Evolutionary conservation across 2,113 vertebrate genomes (phyloP).

Genomic region (Craseonycteris thonglongyai): DNA sequence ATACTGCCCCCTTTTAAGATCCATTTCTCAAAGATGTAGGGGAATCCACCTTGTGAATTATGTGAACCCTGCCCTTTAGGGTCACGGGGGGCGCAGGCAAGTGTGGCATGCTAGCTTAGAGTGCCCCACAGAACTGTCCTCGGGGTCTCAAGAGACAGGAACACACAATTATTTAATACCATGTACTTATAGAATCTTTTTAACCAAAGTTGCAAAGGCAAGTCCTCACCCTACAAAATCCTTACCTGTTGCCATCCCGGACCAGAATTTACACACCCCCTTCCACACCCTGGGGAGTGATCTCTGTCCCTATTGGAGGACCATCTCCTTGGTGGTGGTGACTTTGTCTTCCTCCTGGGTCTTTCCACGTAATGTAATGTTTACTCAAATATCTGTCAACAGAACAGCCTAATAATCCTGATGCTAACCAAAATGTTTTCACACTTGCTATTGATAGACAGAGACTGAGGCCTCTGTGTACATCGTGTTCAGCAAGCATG

Average conservation of each 20-base stretch:
- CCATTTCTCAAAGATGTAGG: neutral
- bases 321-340: neutral
- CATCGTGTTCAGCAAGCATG: neutral
- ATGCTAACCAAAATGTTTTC: neutral
- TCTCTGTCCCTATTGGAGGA: neutral
- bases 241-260: neutral
- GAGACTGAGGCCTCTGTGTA: neutral
- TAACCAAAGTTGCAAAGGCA: neutral
- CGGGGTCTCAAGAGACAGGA: neutral
- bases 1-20: neutral
- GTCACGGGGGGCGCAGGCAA: neutral
- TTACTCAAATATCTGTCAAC: neutral
- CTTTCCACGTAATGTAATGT: neutral
- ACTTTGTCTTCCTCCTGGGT: neutral
- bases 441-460: neutral
- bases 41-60: neutral
- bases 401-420: neutral
- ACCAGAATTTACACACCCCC: neutral
- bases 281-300: rapidly evolving
- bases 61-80: neutral
- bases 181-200: neutral
- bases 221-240: neutral
- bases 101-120: rapidly evolving
- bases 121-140: rapidly evolving
- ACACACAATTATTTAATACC: neutral